A percentile compares a stretch with the other conserved stretches of the same genome.
Conservation (phyloP, 2,113 vertebrate genomes). For the Actenoides hombroni region DNA sequence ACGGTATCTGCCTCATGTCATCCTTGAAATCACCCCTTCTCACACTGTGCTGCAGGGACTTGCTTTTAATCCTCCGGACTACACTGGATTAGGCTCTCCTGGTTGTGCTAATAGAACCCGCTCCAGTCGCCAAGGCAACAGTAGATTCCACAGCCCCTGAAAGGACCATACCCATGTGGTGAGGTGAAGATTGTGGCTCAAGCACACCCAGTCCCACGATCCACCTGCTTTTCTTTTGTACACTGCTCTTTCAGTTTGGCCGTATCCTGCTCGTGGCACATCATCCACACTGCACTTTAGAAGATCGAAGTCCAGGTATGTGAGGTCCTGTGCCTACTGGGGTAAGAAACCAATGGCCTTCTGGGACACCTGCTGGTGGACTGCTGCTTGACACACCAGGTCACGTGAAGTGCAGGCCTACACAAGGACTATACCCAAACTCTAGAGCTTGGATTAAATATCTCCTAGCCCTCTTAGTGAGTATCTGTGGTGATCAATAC, state of each 20-base stretch:
- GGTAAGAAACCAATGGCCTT: background rate
- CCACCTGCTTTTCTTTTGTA: background rate
- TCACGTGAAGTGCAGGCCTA: background rate
- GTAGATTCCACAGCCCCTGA: background rate
- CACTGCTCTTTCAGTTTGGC: background rate
- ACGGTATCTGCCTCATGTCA: background rate
- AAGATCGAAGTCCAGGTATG: background rate
- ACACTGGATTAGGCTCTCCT: background rate
- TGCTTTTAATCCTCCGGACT: background rate
- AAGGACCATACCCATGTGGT: rapidly evolving
- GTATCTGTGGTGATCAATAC: background rate
- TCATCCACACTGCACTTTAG: background rate
- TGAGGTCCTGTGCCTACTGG: background rate
- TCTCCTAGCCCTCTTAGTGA: background rate
- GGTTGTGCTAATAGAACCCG: background rate
- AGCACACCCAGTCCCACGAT: background rate
- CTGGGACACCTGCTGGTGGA: constrained; percentile 31
- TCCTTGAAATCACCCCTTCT: background rate
- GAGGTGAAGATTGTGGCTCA: background rate
- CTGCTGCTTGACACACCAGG: background rate
- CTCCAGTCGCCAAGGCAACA: constrained; percentile 17
- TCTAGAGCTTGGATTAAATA: background rate
- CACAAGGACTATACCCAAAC: background rate
- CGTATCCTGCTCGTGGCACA: background rate
- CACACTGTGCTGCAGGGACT: rapidly evolving